These are phyloP conservation scores for Brachionus rubens DNA, from an alignment of 1,140 invertebrate species.

Conservation along the genomic window DNA sequence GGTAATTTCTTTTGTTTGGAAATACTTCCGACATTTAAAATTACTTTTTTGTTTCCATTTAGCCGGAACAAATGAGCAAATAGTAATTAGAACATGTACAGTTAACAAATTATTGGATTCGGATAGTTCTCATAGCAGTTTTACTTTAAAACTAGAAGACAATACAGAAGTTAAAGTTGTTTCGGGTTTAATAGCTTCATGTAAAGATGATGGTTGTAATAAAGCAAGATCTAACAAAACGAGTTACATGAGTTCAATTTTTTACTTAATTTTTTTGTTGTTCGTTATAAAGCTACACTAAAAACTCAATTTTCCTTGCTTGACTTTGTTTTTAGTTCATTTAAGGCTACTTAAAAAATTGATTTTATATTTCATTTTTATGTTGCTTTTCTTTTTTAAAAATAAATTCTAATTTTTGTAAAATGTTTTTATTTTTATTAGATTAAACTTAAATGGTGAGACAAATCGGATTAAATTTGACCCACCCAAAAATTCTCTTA, in stretches of 20 bases:
- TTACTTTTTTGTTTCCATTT: not conserved
- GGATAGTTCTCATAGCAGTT: conserved; percentile 45
- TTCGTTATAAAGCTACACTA: not conserved
- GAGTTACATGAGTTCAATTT: not conserved
- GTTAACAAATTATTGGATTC: conserved; percentile 39
- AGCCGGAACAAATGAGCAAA: conserved; percentile 39
- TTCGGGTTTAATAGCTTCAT: conserved; percentile 38
- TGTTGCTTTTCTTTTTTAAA: too few relatives aligned
- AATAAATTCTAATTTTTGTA: too few relatives aligned
- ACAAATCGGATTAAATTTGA: too few relatives aligned
- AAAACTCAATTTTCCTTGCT: too few relatives aligned
- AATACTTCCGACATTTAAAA: not conserved
- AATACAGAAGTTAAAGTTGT: conserved; percentile 27
- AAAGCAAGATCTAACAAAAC: not conserved
- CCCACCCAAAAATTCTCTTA: too few relatives aligned
- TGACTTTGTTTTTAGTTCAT: too few relatives aligned
- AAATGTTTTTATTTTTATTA: too few relatives aligned
- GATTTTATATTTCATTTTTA: too few relatives aligned
- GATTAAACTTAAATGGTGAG: too few relatives aligned
- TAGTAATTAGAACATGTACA: conserved; percentile 41
- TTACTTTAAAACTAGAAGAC: conserved; percentile 25
- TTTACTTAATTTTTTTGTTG: not conserved
- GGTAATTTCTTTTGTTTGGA: not conserved
- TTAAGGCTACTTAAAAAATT: too few relatives aligned
- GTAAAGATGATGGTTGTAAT: conserved; percentile 47